Conservation (phyloP, 2,113 vertebrate species). For the Pontoporia blainvillei region DNA sequence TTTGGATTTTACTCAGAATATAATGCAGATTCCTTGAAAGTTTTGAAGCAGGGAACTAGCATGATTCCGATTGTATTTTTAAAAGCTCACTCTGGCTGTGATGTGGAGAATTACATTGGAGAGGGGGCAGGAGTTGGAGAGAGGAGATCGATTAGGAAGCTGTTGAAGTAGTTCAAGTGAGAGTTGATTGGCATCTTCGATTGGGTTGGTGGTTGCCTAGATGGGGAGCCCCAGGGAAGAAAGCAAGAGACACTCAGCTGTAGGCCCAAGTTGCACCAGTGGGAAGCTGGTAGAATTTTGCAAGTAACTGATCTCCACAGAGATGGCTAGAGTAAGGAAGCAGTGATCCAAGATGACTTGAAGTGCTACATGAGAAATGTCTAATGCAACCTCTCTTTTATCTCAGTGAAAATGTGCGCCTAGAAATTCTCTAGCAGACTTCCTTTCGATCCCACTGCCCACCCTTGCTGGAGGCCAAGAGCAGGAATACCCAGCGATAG, state of each 20-base stretch:
- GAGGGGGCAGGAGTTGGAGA: not conserved
- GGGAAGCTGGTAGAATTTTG: not conserved
- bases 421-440: not conserved
- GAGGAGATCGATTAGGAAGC: not conserved
- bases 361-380: not conserved
- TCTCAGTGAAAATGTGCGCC: not conserved
- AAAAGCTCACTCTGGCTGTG: not conserved
- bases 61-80: not conserved
- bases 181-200: not conserved
- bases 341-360: not conserved
- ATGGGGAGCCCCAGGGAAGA: not conserved
- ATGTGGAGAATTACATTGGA: not conserved
- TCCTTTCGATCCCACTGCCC: not conserved
- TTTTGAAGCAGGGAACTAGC: not conserved
- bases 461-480: not conserved
- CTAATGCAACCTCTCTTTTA: not conserved
- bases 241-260: too few relatives aligned
- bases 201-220: not conserved
- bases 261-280: too few relatives aligned
- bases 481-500: not conserved
- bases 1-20: not conserved
- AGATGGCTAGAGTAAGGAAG: not conserved
- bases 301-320: not conserved
- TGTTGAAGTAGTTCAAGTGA: not conserved
- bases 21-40: not conserved